Percentiles rank a stretch among this genome's conserved stretches.
These are phyloP conservation scores for Empis livida DNA, from an alignment of 2,888 invertebrate genomes.

Conservation along the genomic window DNA sequence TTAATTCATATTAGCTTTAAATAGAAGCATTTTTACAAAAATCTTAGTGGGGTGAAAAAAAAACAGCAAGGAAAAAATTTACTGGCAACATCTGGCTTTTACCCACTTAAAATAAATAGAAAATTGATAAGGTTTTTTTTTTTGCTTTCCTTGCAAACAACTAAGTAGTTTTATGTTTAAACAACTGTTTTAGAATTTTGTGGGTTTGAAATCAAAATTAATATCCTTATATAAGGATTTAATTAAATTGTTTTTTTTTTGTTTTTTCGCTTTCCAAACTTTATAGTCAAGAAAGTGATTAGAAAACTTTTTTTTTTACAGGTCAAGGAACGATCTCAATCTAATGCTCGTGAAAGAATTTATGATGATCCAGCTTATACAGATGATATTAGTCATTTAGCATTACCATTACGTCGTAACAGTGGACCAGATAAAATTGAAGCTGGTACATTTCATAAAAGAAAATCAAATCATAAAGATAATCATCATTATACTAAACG, in stretches of 20 bases:
- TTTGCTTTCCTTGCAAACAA: too few species aligned
- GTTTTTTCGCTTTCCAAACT: too few species aligned
- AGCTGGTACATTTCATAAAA: conserved; percentile 4
- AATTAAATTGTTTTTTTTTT: background rate
- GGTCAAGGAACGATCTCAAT: conserved; percentile 31
- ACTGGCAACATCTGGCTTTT: background rate
- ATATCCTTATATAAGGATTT: too few species aligned
- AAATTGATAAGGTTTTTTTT: too few species aligned
- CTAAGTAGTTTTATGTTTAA: too few species aligned
- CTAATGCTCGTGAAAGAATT: conserved; percentile 32
- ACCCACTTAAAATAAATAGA: too few species aligned
- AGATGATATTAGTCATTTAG: conserved; percentile 35
- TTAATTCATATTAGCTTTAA: background rate
- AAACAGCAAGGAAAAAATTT: background rate
- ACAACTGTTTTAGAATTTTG: too few species aligned
- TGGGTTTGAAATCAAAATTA: too few species aligned
- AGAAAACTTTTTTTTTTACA: conserved; percentile 13
- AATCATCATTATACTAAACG: conserved; percentile 1
- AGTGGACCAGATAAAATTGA: conserved; percentile 20
- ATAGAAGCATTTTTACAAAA: too few species aligned
- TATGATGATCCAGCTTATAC: conserved; percentile 36
- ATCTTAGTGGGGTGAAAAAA: background rate
- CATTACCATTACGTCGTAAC: conserved; percentile 29
- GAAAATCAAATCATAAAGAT: conserved; percentile 3
- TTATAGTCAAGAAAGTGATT: background rate